These are phyloP conservation scores for Drosophila lacertosa DNA, from an alignment of 1,140 invertebrate species.

Conservation along the genomic window DNA sequence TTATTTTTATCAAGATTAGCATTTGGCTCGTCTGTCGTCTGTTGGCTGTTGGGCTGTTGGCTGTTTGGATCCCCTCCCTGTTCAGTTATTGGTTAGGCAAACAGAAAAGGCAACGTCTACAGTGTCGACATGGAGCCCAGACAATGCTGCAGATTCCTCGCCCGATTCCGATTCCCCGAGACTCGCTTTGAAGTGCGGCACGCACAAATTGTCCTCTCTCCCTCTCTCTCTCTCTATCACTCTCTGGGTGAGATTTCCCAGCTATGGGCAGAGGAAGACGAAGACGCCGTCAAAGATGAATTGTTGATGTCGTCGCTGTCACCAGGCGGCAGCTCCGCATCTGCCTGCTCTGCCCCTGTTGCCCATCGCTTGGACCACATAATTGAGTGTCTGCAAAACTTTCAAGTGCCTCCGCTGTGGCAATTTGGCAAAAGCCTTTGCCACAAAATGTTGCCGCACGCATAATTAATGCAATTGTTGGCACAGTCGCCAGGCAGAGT, in stretches of 20 bases:
- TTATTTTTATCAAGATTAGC: constrained; percentile 81
- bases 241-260: constrained; percentile 24
- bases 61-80: constrained; percentile 4
- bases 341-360: background rate
- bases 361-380: constrained; percentile 30
- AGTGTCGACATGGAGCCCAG: constrained; percentile 26
- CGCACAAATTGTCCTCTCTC: constrained; percentile 51
- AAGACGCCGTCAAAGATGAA: constrained; percentile 62
- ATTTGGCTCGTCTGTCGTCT: constrained; percentile 52
- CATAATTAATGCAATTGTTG: constrained; percentile 77
- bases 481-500: constrained; percentile 15
- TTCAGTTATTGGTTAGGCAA: constrained; percentile 63
- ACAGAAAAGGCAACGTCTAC: constrained; percentile 41
- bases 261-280: background rate
- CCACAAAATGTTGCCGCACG: constrained; percentile 53
- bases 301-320: constrained; percentile 61
- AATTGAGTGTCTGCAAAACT: constrained; percentile 50
- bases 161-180: constrained; percentile 43
- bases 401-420: constrained; percentile 45
- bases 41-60: too few species aligned
- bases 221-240: constrained; percentile 1
- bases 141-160: constrained; percentile 45
- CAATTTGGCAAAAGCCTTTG: constrained; percentile 52
- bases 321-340: constrained; percentile 6
- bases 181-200: constrained; percentile 59